These are phyloP conservation scores for Asbolus verrucosus DNA, from an alignment of 1,140 invertebrate species.

Conservation along the genomic window DNA sequence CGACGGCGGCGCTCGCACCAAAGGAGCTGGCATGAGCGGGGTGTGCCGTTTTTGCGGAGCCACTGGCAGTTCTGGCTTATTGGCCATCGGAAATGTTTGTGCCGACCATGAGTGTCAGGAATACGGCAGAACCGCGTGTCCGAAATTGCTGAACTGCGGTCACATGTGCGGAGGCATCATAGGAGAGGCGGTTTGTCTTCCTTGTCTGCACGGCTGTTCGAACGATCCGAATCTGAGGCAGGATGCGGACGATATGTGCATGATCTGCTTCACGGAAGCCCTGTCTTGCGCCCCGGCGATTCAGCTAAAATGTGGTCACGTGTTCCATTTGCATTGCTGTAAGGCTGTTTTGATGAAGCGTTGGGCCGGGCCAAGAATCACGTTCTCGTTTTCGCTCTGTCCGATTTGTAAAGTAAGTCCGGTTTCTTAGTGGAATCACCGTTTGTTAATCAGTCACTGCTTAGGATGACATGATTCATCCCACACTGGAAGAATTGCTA, in stretches of 20 bases:
- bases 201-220: conserved; percentile 89
- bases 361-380: conserved; percentile 96
- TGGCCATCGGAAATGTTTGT: conserved; percentile 94
- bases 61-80: conserved; percentile 82
- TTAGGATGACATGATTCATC: conserved; percentile 85
- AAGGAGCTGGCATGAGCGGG: conserved; percentile 71
- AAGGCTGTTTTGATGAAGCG: conserved; percentile 85
- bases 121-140: conserved; percentile 86
- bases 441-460: neutral
- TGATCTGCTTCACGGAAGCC: conserved; percentile 98
- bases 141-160: conserved; percentile 85
- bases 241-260: conserved; percentile 99
- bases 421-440: conserved; percentile 5
- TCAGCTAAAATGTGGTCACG: conserved; percentile 93
- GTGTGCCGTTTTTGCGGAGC: conserved; percentile 94
- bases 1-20: conserved; percentile 73
- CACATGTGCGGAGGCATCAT: conserved; percentile 93
- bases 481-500: conserved; percentile 81
- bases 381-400: conserved; percentile 95
- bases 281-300: conserved; percentile 95
- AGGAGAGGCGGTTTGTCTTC: conserved; percentile 86
- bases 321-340: conserved; percentile 95
- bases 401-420: conserved; percentile 92
- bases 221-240: conserved; percentile 76
- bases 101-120: conserved; percentile 94